Evolutionary conservation across 2,797 vertebrate genomes (phyloP), one percentile per base, ranked within the genome.

Genomic region (Karalla daura): DNA sequence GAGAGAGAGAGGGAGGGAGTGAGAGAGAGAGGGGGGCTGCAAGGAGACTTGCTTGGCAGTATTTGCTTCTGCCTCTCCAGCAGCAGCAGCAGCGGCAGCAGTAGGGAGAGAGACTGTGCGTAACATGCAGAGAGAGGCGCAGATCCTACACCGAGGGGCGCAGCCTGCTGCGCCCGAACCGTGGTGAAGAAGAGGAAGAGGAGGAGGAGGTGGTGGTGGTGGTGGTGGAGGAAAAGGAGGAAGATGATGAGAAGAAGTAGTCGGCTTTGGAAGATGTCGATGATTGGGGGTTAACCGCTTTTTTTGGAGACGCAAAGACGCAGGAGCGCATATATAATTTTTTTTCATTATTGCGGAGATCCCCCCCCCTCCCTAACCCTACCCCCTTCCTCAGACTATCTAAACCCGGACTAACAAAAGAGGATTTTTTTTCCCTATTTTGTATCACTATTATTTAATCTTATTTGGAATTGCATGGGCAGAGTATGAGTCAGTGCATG

Each of bases 41-140:
- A 39, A 77, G 78, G 81, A 69, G 81, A 89, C 82, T 86, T 76
- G 76, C 76, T 76, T 56, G 85, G 74, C 84, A 87, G 81, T 86
- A 68, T 73, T 74, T 50, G 77, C 76, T 70, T 74, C 69, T 74
- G 78, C 66, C 84, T 83, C 86, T 76, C 75, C 75, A 78, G 77
- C 80, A 78, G 85, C 58, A 77, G 87, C 81, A 84, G 88, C 81
- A 77, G 88, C 82, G 86, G 83, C 79, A 86, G 86, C 84, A 88
- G 88, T 85, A 89, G 86, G 90, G 85, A 76, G 82, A 51, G 63
- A 78, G 76, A 83, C n/a, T n/a, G 86, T 84, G 80, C 87, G 86
- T 85, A 88, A 89, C 86, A 89, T 86, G 90, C 86, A 76, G 82
- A 51, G 63, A 78, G 76, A 83, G 86, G 82, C 76, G 72, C 67